Percentiles rank a stretch among this genome's conserved stretches.
Evolutionary conservation across 1,140 invertebrate genomes (phyloP).

Genomic region (Drosophila mojavensis): DNA sequence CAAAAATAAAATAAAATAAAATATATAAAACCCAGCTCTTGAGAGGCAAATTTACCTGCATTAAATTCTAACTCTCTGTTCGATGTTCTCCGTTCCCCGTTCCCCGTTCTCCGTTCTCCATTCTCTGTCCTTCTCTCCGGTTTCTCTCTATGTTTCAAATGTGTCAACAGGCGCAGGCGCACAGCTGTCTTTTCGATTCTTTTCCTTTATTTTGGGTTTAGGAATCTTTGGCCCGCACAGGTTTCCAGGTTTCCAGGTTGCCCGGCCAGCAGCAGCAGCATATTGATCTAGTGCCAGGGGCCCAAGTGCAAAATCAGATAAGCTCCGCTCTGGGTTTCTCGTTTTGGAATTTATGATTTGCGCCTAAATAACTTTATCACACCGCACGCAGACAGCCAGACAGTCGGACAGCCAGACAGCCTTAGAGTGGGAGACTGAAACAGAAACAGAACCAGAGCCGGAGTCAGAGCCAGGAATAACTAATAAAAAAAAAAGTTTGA

Average conservation of each 20-base stretch:
- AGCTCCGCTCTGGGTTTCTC: conserved; percentile 57
- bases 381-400: conserved; percentile 23
- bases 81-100: conserved; percentile 1
- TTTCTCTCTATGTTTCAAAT: conserved; percentile 20
- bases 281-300: conserved; percentile 75
- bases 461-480: conserved; percentile 21
- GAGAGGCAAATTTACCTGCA: conserved; percentile 43
- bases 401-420: neutral
- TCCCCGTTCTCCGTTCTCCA: conserved; percentile 2
- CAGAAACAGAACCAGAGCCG: conserved; percentile 8
- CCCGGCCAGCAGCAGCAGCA: conserved; percentile 13
- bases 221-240: conserved; percentile 47
- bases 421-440: conserved; percentile 6
- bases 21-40: neutral
- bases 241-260: conserved; percentile 45
- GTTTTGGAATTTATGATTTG: conserved; percentile 79
- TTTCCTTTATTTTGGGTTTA: conserved; percentile 18
- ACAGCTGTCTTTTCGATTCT: conserved; percentile 58
- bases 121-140: conserved; percentile 1
- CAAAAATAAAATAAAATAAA: neutral
- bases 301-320: conserved; percentile 81
- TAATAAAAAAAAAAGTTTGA: conserved; percentile 11
- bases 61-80: conserved; percentile 27
- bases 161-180: conserved; percentile 69
- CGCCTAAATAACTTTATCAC: conserved; percentile 83